A percentile compares a stretch with the other conserved stretches of the same genome.
Evolutionary conservation across 2,888 invertebrate genomes (phyloP).

Genomic region (Rhopalosiphum nymphaeae): DNA sequence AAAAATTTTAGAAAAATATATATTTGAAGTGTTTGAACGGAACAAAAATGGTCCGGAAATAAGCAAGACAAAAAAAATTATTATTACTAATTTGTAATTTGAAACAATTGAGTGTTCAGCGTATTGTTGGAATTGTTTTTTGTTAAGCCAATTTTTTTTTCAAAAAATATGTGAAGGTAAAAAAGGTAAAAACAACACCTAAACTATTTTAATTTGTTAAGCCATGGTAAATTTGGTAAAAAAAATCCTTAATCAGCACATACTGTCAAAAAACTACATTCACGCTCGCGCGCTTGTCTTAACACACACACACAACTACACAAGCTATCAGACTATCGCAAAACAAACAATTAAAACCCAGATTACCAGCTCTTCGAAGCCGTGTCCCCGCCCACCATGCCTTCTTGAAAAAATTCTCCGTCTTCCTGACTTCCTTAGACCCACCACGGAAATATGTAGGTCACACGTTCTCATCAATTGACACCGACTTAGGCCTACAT

Average conservation of each 20-base stretch:
- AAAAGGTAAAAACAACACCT: constrained; percentile 58
- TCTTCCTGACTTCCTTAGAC: constrained; percentile 55
- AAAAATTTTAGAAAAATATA: neutral
- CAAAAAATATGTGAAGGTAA: constrained; percentile 54
- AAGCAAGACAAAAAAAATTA: constrained; percentile 50
- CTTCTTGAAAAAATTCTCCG: neutral
- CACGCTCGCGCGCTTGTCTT: neutral
- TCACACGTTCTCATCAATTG: constrained; percentile 63
- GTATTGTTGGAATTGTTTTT: constrained; percentile 35
- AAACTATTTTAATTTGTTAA: constrained; percentile 51
- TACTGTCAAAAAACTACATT: neutral
- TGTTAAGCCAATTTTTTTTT: constrained; percentile 10
- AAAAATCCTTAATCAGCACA: constrained; percentile 46
- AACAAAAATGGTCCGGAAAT: constrained; percentile 60
- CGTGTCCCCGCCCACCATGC: constrained; percentile 12
- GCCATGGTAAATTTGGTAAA: constrained; percentile 26
- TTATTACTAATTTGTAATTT: constrained; percentile 54
- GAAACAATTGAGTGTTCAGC: constrained; percentile 61
- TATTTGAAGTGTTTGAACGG: constrained; percentile 10
- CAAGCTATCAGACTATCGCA: constrained; percentile 16
- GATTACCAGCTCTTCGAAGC: constrained; percentile 34
- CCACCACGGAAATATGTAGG: constrained; percentile 36
- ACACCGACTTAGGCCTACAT: constrained; percentile 40
- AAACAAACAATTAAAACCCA: constrained; percentile 58
- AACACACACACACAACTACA: neutral